Evolutionary conservation across 2,113 vertebrate species (phyloP).

Genomic region (Alectura lathami): DNA sequence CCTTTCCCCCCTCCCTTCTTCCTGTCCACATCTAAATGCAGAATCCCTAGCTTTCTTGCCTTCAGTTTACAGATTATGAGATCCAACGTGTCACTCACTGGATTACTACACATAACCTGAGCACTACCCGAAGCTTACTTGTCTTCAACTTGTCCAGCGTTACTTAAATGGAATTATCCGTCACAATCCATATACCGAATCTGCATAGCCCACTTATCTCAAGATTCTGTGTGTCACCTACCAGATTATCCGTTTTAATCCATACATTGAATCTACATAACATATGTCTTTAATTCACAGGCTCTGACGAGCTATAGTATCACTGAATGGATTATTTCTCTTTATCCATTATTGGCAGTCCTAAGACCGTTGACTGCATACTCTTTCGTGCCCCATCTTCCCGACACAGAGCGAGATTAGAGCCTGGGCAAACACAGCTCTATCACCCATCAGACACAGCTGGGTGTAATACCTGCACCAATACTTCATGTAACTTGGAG

Average conservation of each 20-base stretch:
- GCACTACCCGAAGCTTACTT: background rate
- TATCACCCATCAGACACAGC: constrained; percentile 2
- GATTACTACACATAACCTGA: constrained; percentile 61
- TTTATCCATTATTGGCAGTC: constrained; percentile 68
- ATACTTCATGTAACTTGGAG: background rate
- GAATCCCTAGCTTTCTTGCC: constrained; percentile 25
- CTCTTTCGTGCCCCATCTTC: constrained; percentile 25
- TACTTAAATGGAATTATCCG: constrained; percentile 72
- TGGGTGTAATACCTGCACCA: background rate
- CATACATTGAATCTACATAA: constrained; percentile 69
- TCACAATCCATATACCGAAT: constrained; percentile 65
- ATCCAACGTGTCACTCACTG: constrained; percentile 53
- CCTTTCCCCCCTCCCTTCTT: background rate
- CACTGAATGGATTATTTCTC: constrained; percentile 69
- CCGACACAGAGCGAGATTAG: background rate
- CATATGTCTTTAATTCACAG: constrained; percentile 71
- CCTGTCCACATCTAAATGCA: constrained; percentile 28
- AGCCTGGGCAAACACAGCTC: background rate
- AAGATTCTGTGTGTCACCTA: constrained; percentile 72
- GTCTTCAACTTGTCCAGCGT: constrained; percentile 67
- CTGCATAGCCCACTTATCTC: constrained; percentile 66
- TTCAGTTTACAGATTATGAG: constrained; percentile 60
- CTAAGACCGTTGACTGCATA: background rate
- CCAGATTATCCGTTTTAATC: constrained; percentile 74
- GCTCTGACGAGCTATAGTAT: constrained; percentile 57